These are phyloP conservation scores for Lemur catta DNA, from an alignment of 2,797 vertebrate species.

Conservation along the genomic window DNA sequence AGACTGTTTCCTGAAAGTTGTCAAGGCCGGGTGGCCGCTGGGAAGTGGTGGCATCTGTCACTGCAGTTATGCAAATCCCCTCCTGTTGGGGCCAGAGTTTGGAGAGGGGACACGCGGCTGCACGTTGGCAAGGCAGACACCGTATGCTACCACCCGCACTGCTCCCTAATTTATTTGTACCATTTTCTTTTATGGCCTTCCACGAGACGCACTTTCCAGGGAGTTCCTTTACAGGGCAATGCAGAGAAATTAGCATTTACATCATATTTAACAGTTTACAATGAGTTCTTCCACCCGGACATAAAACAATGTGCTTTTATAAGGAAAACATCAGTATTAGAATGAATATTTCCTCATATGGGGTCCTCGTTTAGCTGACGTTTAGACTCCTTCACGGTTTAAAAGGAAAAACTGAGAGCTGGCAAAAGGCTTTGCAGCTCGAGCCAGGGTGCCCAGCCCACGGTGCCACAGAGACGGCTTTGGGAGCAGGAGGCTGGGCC, in stretches of 20 bases:
- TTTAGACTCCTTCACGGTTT: background rate
- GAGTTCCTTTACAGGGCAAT: conserved; percentile 57
- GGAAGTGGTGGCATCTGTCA: conserved; percentile 69
- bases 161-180: conserved; percentile 73
- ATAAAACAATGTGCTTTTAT: conserved; percentile 59
- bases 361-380: background rate
- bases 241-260: conserved; percentile 70
- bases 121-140: conserved; percentile 63
- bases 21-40: conserved; percentile 55
- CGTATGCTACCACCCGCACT: conserved; percentile 43
- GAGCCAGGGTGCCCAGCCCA: background rate
- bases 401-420: background rate
- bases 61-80: conserved; percentile 60
- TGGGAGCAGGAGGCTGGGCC: background rate
- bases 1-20: conserved; percentile 58
- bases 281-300: conserved; percentile 51
- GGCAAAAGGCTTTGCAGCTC: background rate
- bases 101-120: conserved; percentile 46
- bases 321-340: conserved; percentile 49
- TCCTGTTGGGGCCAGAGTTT: conserved; percentile 49
- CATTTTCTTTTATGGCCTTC: conserved; percentile 73
- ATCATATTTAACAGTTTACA: conserved; percentile 72
- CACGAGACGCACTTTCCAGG: background rate
- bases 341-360: conserved; percentile 50
- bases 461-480: too few species aligned